Evolutionary conservation across 2,888 invertebrate species (phyloP), one percentile per base, ranked within the genome.

Genomic region (Hyles lineata): DNA sequence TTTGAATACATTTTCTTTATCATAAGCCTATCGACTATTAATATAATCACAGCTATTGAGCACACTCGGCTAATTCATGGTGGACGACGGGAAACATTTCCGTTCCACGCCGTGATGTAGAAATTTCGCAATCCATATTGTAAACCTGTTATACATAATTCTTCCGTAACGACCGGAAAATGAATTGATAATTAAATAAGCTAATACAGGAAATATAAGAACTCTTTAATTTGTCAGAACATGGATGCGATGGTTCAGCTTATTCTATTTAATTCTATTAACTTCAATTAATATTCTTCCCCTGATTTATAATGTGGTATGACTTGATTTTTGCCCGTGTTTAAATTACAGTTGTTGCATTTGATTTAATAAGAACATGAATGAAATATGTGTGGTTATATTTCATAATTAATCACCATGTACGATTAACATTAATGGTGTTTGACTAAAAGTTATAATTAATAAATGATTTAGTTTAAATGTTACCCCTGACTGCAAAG

Each of bases 121-220:
- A 59, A 32, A 70, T 70, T 32, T 70, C 32, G 23, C 60, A 23
- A 70, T 70, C 55, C 35, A 23, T 43, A 70, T 43, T 35, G 21
- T 70, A 59, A 59, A 59, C 35, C 52, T 23, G 50, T 71, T 50
- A 58, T 55, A 25, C 23, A 71, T 60, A 60, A 71, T 43, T 75
- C 32, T 70, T 72, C 75, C 72, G 70, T 73, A 75, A 73, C n/a
- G 50, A 29, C 71, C 52, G 74, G 77, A 79, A 80, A 81, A 77
- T 79, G 75, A 81, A 79, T 77, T 75, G 76, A 77, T 25, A 43
- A 71, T 29, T 60, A 35, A 61, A 71, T 50, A 29, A 71, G 25
- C 25, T 35, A 23, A 11, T 19, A n/a, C 29, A 43, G 59, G 43
- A 61, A 71, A 61, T 61, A 43, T 5, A 17, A 7, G n/a, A 62